These are phyloP conservation scores for Ceratina australensis DNA, from an alignment of 1,140 invertebrate species.

Conservation along the genomic window DNA sequence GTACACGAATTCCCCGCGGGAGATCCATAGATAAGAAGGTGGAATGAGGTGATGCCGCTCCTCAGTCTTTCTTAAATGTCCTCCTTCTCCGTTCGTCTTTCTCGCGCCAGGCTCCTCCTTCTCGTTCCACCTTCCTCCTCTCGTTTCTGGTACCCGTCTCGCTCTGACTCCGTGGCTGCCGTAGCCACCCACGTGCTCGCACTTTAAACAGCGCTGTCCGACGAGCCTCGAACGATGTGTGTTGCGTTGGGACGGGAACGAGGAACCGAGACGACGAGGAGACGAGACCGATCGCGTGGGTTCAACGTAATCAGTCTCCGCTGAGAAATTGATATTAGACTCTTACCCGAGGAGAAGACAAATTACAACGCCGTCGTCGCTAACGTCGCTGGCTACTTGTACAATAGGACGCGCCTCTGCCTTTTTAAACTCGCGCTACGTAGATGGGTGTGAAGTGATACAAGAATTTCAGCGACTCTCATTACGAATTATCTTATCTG, in stretches of 20 bases:
- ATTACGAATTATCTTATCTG: too few relatives aligned
- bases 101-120: slow-evolving; percentile 21
- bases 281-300: slow-evolving; percentile 33
- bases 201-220: slow-evolving; percentile 37
- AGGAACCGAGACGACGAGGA: slow-evolving; percentile 1
- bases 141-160: not conserved
- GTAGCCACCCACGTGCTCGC: slow-evolving; percentile 57
- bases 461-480: too few relatives aligned
- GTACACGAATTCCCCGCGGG: slow-evolving; percentile 15
- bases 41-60: slow-evolving; percentile 62
- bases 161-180: not conserved
- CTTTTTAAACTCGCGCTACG: too few relatives aligned
- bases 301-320: slow-evolving; percentile 37
- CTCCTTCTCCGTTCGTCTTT: slow-evolving; percentile 48
- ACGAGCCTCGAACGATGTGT: slow-evolving; percentile 43
- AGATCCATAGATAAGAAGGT: slow-evolving; percentile 71
- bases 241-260: slow-evolving; percentile 34
- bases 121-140: slow-evolving; percentile 27
- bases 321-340: slow-evolving; percentile 41
- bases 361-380: not conserved
- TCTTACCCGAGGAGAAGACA: slow-evolving; percentile 7
- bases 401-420: not conserved
- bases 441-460: too few relatives aligned
- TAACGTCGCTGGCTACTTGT: not conserved
- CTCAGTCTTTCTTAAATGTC: slow-evolving; percentile 53